phyloP scores from a whole-genome alignment of 2,888 invertebrate species.

The Athalia rosae region DNA sequence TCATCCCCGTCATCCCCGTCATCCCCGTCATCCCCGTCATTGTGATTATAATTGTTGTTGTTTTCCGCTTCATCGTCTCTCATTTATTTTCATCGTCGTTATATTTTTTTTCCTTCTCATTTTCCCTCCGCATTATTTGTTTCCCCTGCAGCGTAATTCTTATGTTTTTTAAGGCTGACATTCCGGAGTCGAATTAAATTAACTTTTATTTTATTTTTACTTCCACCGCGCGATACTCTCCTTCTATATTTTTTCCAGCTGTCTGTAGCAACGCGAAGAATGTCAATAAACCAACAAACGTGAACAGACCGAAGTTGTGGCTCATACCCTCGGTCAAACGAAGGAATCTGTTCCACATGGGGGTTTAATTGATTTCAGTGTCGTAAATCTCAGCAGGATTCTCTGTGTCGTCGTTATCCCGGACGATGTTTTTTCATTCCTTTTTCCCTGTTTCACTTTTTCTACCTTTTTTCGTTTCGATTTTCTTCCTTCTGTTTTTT shows the following conservation, averaged over 20 bases:
- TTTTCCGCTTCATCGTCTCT: too few relatives aligned
- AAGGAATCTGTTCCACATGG: conserved; percentile 15
- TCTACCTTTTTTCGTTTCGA: too few relatives aligned
- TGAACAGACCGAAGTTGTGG: conserved; percentile 24
- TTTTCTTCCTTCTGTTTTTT: too few relatives aligned
- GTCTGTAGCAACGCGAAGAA: conserved; percentile 17
- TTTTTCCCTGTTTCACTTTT: too few relatives aligned
- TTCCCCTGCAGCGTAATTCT: neutral
- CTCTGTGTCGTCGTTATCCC: neutral
- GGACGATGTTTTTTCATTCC: neutral
- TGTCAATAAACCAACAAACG: conserved; percentile 42
- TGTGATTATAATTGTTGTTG: too few relatives aligned
- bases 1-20: too few relatives aligned
- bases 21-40: too few relatives aligned
- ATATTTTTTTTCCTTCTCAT: neutral
- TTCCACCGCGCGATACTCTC: neutral
- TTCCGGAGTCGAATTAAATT: conserved; percentile 15
- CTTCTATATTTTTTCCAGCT: conserved; percentile 13
- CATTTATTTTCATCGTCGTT: too few relatives aligned
- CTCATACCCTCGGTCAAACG: conserved; percentile 24
- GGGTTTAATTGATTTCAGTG: conserved; percentile 40
- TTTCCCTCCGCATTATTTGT: neutral
- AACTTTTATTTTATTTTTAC: neutral
- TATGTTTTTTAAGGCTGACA: neutral
- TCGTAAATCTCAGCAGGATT: conserved; percentile 19